Base-by-base conservation (phyloP, 2,888 invertebrate species). In the Ariolimax columbianus region DNA sequence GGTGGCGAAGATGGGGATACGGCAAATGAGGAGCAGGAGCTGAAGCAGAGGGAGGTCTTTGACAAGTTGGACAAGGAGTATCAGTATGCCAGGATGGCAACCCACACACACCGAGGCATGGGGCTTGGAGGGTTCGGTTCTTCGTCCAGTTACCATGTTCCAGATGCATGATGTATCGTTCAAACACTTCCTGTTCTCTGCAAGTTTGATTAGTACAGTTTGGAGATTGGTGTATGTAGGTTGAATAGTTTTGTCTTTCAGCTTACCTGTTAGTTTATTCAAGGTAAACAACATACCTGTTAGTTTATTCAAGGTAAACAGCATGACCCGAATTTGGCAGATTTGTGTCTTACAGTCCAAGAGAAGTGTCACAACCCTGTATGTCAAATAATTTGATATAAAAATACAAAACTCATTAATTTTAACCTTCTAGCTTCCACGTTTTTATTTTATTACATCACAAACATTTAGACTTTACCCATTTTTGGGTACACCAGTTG, bases 61-160 rank as follows among this genome's bases (percentile, higher is more conserved):
- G 96, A 96, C 89, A 97, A 97, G 79, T 97, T 99, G 96, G 98
- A 99, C 93, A 97, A 97, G 89, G 98, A 99, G 94, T 99, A 99
- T 93, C 98, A 98, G 94, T 97, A 98, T 82, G 99, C 99, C 0
- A 95, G 99, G 59, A 97, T 98, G 88, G 97, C 98, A 33, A 99
- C 99, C 0, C 99, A 99, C 95, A 98, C 98, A 23, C 98, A 98
- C 96, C 95, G 98, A 79, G 95, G 95, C 9, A 93, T 95, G 19
- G 95, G 95, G 9, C 92, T 95, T 1, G 95, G 95, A 0, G 95
- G 92, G 82, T 88, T 90, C 1, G 92, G 92, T 14, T 40, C 70
- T 23, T n/a, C 51, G 51, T 63, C n/a, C n/a, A 55, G 14, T 19
- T n/a, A n/a, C n/a, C 47, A 47, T 47, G n/a, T n/a, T 59, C 23